A percentile compares a stretch with the other conserved stretches of the same genome.
Conservation (phyloP, 2,113 vertebrate genomes). For the Coreoperca whiteheadi region DNA sequence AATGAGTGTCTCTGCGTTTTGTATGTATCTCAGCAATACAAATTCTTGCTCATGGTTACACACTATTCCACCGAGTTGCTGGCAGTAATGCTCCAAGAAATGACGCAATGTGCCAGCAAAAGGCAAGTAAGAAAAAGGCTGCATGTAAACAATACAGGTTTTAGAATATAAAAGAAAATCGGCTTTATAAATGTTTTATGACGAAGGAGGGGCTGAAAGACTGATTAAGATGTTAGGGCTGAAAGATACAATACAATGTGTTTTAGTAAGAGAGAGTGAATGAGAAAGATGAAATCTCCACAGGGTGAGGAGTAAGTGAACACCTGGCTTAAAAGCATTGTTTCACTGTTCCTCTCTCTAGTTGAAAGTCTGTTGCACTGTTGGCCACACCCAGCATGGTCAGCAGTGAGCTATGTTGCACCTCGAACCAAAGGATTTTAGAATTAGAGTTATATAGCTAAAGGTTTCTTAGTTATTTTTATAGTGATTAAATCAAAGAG, state of each 20-base stretch:
- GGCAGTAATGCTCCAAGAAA: neutral
- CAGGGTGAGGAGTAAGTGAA: neutral
- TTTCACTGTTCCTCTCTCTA: neutral
- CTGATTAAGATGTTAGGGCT: too few relatives aligned
- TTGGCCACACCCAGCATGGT: neutral
- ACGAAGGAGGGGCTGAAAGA: too few relatives aligned
- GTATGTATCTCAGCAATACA: neutral
- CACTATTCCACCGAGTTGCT: neutral
- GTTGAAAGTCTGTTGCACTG: neutral
- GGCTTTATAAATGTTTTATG: neutral
- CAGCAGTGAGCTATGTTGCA: neutral
- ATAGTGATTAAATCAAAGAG: neutral
- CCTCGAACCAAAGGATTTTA: neutral
- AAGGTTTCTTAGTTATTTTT: neutral
- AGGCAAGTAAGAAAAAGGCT: neutral
- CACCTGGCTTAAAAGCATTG: neutral
- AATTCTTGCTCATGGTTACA: neutral
- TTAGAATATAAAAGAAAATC: neutral
- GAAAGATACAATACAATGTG: neutral
- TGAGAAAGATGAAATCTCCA: neutral
- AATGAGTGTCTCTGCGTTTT: neutral
- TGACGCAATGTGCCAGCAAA: neutral
- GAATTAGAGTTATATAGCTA: neutral
- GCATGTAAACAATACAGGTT: neutral
- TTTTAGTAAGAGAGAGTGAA: neutral